A percentile compares a stretch with the other conserved stretches of the same genome.
Conservation (phyloP, 2,797 vertebrate genomes). For the Denticeps clupeoides region DNA sequence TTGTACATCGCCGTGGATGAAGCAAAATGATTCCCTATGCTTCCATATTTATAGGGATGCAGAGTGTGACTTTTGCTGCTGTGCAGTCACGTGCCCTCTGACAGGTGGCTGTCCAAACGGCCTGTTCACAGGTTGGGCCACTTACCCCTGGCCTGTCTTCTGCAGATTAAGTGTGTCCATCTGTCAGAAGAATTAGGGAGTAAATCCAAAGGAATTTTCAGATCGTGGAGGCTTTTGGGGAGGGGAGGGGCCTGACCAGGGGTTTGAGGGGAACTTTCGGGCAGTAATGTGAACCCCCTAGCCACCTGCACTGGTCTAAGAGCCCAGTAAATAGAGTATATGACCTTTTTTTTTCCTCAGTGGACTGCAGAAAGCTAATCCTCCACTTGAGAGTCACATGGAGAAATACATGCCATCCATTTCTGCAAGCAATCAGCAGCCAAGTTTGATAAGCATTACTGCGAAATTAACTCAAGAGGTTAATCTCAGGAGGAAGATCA, state of each 20-base stretch:
- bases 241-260: conserved; percentile 8
- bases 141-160: conserved; percentile 38
- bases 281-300: conserved; percentile 48
- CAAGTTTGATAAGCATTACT: conserved; percentile 12
- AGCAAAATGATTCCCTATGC: too few relatives aligned
- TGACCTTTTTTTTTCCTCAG: conserved; percentile 18
- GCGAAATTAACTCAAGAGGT: conserved; percentile 5
- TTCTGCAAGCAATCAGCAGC: conserved; percentile 7
- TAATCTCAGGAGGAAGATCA: neutral
- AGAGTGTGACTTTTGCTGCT: neutral
- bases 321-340: conserved; percentile 32
- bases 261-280: conserved; percentile 34
- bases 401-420: conserved; percentile 9
- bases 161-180: conserved; percentile 50
- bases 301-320: conserved; percentile 56
- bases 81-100: conserved; percentile 28
- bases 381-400: conserved; percentile 22
- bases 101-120: conserved; percentile 58
- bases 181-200: conserved; percentile 54
- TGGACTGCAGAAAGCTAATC: conserved; percentile 16
- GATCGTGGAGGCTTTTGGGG: conserved; percentile 30
- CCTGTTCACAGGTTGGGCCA: conserved; percentile 52
- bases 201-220: conserved; percentile 61
- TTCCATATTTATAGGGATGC: too few relatives aligned
- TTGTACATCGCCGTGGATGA: too few relatives aligned